Percentiles rank a stretch among this genome's conserved stretches.
Conservation (phyloP, 2,113 vertebrate genomes). For the Dolichotis patagonum region DNA sequence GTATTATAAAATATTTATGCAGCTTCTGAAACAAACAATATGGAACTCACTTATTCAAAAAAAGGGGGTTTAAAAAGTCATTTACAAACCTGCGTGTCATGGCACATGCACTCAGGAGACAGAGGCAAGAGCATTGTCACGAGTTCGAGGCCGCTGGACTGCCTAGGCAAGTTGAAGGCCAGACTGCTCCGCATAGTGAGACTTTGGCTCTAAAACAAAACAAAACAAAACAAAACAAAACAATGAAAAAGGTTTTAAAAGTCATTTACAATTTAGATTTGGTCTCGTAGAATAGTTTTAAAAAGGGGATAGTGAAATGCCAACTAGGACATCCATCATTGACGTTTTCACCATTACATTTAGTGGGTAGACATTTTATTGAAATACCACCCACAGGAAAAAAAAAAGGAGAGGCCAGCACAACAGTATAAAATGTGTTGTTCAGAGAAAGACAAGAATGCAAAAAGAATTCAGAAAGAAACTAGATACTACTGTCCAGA, state of each 20-base stretch:
- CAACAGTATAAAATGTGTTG: neutral
- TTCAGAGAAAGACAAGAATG: neutral
- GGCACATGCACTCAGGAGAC: neutral
- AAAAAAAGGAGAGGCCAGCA: neutral
- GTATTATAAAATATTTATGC: neutral
- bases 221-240: neutral
- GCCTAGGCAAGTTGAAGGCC: neutral
- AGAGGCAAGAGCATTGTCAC: neutral
- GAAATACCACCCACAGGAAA: neutral
- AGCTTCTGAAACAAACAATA: neutral
- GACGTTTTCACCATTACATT: neutral
- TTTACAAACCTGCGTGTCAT: neutral
- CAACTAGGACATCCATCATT: neutral
- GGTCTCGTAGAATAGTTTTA: neutral
- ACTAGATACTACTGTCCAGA: neutral
- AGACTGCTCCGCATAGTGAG: neutral
- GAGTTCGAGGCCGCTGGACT: neutral
- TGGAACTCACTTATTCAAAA: neutral
- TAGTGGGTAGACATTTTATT: neutral
- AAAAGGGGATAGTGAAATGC: neutral
- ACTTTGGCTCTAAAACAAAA: neutral
- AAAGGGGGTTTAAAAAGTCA: neutral
- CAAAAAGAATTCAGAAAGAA: neutral
- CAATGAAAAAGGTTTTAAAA: neutral
- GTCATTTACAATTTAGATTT: neutral